Percentiles rank a stretch among this genome's conserved stretches.
Evolutionary conservation across 2,888 invertebrate species (phyloP).

Genomic region (Erebia epiphron): DNA sequence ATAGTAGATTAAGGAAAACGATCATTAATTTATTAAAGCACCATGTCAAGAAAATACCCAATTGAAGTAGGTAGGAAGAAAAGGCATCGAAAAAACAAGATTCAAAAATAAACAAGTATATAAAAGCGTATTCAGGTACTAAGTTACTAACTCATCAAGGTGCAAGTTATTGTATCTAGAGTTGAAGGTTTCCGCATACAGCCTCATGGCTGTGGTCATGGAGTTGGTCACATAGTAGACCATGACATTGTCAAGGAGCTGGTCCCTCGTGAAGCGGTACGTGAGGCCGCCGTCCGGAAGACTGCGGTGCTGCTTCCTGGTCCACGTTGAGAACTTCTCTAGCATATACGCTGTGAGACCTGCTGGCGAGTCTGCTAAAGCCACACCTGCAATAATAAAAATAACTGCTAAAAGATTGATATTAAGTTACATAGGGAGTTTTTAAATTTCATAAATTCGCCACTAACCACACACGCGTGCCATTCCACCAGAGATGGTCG

Average conservation of each 20-base stretch:
- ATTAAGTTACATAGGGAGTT: no score
- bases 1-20: no score
- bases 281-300: slow-evolving; percentile 86
- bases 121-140: no score
- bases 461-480: no score
- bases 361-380: slow-evolving; percentile 85
- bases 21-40: no score
- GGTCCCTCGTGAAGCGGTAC: slow-evolving; percentile 85
- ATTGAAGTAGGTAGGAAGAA: no score
- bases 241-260: slow-evolving; percentile 70
- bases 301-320: slow-evolving; percentile 64
- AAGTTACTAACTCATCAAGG: slow-evolving; percentile 72
- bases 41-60: no score
- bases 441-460: no score
- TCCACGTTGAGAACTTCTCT: slow-evolving; percentile 92
- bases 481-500: no score
- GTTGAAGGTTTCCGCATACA: slow-evolving; percentile 86
- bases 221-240: slow-evolving; percentile 90
- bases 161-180: slow-evolving; percentile 49
- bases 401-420: not conserved
- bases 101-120: no score
- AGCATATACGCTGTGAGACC: slow-evolving; percentile 92
- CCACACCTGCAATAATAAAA: slow-evolving; percentile 38
- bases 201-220: slow-evolving; percentile 88
- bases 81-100: no score